Percentiles rank a stretch among this genome's conserved stretches.
phyloP scores from a whole-genome alignment of 2,888 invertebrate species.

The Perithous albicinctus region DNA sequence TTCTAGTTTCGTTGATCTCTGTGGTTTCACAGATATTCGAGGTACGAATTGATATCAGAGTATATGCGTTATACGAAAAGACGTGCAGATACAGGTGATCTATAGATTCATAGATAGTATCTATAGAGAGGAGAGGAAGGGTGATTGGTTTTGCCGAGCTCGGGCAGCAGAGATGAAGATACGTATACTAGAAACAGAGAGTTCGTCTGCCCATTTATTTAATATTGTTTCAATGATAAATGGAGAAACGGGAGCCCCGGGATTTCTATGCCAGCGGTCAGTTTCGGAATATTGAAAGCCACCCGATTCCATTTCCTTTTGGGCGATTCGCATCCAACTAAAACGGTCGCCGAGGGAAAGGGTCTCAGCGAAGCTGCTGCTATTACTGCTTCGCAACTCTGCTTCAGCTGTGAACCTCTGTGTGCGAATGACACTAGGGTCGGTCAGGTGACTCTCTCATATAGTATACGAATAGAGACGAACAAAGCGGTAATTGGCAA shows the following conservation, averaged over 20 bases:
- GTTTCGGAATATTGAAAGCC: slow-evolving; percentile 61
- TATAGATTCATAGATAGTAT: slow-evolving; percentile 8
- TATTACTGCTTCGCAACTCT: background rate
- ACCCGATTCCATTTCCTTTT: slow-evolving; percentile 64
- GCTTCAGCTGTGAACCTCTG: background rate
- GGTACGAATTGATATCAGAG: background rate
- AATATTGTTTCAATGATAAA: slow-evolving; percentile 66
- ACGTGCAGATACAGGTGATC: background rate
- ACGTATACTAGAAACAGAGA: background rate
- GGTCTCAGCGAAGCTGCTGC: background rate
- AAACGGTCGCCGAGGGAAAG: slow-evolving; percentile 34
- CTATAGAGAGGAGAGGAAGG: background rate
- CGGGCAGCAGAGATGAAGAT: background rate
- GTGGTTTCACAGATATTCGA: background rate
- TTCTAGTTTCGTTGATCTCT: no score
- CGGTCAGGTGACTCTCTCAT: background rate
- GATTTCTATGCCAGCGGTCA: slow-evolving; percentile 41
- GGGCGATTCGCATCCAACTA: slow-evolving; percentile 41
- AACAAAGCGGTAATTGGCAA: slow-evolving; percentile 60
- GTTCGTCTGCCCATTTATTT: slow-evolving; percentile 58
- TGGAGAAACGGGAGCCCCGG: slow-evolving; percentile 46
- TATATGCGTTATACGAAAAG: slow-evolving; percentile 7
- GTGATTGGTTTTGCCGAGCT: slow-evolving; percentile 32
- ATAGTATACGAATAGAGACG: slow-evolving; percentile 20
- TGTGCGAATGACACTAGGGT: slow-evolving; percentile 22